Evolutionary conservation across 2,113 vertebrate genomes (phyloP).

Genomic region (Dicrurus megarhynchus): DNA sequence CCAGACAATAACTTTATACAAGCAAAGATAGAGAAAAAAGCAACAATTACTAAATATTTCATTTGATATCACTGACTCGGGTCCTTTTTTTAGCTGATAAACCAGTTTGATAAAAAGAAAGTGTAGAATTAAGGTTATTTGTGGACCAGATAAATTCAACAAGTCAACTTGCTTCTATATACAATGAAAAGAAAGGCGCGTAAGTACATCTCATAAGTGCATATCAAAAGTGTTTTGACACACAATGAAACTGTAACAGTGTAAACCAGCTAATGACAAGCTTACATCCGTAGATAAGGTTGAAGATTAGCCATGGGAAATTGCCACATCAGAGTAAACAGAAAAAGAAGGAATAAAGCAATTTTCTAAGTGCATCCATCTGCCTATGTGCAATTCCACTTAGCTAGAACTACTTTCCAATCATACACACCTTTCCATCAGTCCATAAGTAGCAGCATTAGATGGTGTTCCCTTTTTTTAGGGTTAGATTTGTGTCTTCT

Average conservation of each 20-base stretch:
- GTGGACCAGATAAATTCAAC: background rate
- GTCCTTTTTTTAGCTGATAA: background rate
- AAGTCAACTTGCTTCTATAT: background rate
- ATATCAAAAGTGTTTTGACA: background rate
- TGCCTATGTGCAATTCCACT: background rate
- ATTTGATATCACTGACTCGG: background rate
- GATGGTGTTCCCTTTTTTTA: background rate
- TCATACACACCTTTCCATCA: background rate
- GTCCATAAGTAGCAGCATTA: background rate
- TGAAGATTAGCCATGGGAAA: background rate
- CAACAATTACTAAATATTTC: background rate
- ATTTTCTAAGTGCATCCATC: background rate
- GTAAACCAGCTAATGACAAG: conserved; percentile 15
- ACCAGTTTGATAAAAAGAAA: background rate
- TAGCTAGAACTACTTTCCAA: background rate
- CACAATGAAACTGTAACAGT: background rate
- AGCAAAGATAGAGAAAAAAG: background rate
- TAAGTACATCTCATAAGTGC: background rate
- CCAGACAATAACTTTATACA: background rate
- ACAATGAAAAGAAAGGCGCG: background rate
- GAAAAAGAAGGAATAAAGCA: background rate
- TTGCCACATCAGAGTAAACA: background rate
- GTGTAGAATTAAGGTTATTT: background rate
- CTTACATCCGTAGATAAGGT: background rate
- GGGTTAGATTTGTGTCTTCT: background rate